These are phyloP conservation scores for Heteromormyrus szaboi DNA, from an alignment of 2,797 vertebrate species.

Conservation along the genomic window DNA sequence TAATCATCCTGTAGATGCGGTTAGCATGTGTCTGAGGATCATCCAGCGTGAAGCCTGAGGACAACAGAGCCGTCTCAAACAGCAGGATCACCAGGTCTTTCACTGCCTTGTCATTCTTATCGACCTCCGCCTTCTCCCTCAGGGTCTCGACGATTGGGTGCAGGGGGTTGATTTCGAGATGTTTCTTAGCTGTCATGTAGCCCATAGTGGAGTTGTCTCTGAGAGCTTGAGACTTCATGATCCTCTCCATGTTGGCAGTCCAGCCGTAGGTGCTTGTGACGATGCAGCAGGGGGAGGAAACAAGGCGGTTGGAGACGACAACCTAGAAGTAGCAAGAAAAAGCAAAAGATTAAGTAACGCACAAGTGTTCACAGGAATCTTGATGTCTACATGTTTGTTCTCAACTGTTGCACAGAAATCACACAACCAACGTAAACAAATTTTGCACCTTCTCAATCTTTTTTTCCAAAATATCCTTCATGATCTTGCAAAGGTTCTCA, in stretches of 20 bases:
- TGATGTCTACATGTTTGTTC: not conserved
- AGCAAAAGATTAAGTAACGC: conserved; percentile 22
- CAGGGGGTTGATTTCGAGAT: conserved; percentile 70
- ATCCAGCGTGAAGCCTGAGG: conserved; percentile 69
- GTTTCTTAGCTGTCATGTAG: conserved; percentile 76
- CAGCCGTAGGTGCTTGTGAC: conserved; percentile 84
- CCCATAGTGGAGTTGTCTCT: conserved; percentile 75
- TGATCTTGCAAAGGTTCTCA: conserved; percentile 89
- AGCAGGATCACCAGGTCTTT: conserved; percentile 72
- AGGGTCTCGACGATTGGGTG: conserved; percentile 73
- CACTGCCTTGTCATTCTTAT: conserved; percentile 75
- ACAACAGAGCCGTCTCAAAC: conserved; percentile 65
- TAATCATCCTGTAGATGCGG: conserved; percentile 74
- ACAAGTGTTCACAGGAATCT: not conserved
- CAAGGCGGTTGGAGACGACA: conserved; percentile 82
- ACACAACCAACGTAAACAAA: conserved; percentile 33
- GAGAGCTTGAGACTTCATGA: conserved; percentile 71
- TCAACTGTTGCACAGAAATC: not conserved
- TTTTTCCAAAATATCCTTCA: conserved; percentile 87
- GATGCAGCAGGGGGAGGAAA: conserved; percentile 87
- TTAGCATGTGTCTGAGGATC: conserved; percentile 74
- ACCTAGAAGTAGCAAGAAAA: conserved; percentile 58
- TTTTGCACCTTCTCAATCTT: conserved; percentile 86
- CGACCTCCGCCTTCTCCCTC: conserved; percentile 70
- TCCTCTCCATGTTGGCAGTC: conserved; percentile 66